Evolutionary conservation across 2,113 vertebrate genomes (phyloP), one percentile per base, ranked within the genome.

Genomic region (Barbus barbus): DNA sequence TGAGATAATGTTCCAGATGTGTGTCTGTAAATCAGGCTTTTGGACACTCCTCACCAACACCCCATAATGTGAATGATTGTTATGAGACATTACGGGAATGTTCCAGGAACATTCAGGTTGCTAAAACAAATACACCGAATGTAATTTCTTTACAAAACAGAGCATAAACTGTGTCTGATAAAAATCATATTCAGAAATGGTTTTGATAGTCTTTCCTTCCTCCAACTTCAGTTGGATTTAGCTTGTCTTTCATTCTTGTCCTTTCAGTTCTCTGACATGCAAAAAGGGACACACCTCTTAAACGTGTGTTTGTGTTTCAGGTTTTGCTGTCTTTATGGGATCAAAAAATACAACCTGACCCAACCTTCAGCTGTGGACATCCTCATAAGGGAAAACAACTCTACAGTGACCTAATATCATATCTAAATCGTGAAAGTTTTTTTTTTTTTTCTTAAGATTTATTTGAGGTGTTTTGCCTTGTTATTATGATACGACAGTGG

Each of bases 11-110:
- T 48, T 22, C 46, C 46, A 22, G 26, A 33, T 56, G 31, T 53
- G 22, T 38, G 36, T 58, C 5, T 38, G n/a, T 33, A 11, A 38
- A 63, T 79, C 12, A 51, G 44, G 11, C 7, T 63, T 5, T 46
- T 18, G 16, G 78, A 44, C 56, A 33, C 56, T 78, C 77, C 36
- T 78, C 9, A 41, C n/a, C n/a, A 38, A 78, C 53, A 61, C 76
- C 53, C 33, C 8, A 44, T 18, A 20, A 61, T 44, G 36, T 72
- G 36, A 72, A 24, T 24, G 5, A 72, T 6, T 44, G 36, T 24
- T 26, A 16, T 73, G 74, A 41, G 13, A 24, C 36, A 24, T 61
- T 18, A 14, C 8, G 20, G 75, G 51, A 33, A 60, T 76, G 9
- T 22, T 38, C 22, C 2, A 28, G 24, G 26, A 31, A 20, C 2